Conservation (phyloP, 1,140 invertebrate genomes). For the Schlechtendalia chinensis region DNA sequence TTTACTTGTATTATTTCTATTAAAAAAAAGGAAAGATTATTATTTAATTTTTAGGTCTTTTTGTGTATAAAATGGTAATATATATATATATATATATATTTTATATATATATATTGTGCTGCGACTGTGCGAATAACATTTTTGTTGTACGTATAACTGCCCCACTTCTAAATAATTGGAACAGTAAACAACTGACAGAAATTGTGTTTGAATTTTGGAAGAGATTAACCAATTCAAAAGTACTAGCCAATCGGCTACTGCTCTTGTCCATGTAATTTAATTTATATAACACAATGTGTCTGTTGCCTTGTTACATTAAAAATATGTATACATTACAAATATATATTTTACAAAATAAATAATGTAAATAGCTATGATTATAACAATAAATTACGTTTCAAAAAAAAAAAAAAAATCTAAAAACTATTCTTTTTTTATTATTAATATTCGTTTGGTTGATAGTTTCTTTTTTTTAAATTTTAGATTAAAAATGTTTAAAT, state of each 20-base stretch:
- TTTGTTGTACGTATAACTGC: constrained; percentile 23
- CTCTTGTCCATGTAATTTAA: constrained; percentile 42
- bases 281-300: constrained; percentile 46
- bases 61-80: constrained; percentile 45
- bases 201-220: background rate
- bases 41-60: constrained; percentile 49
- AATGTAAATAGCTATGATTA: constrained; percentile 46
- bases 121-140: constrained; percentile 5
- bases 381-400: constrained; percentile 47
- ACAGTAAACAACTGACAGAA: background rate
- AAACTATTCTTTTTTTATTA: background rate
- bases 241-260: constrained; percentile 25
- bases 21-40: constrained; percentile 48
- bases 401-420: background rate
- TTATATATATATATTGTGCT: constrained; percentile 10
- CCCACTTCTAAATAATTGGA: background rate
- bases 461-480: constrained; percentile 26
- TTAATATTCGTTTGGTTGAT: constrained; percentile 15
- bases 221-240: constrained; percentile 25
- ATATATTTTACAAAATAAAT: constrained; percentile 45
- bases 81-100: too few relatives aligned
- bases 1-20: constrained; percentile 49
- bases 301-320: constrained; percentile 50
- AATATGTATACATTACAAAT: constrained; percentile 22
- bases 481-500: background rate